A percentile compares a stretch with the other conserved stretches of the same genome.
Evolutionary conservation across 2,888 invertebrate genomes (phyloP).

Genomic region (Amiota communis): DNA sequence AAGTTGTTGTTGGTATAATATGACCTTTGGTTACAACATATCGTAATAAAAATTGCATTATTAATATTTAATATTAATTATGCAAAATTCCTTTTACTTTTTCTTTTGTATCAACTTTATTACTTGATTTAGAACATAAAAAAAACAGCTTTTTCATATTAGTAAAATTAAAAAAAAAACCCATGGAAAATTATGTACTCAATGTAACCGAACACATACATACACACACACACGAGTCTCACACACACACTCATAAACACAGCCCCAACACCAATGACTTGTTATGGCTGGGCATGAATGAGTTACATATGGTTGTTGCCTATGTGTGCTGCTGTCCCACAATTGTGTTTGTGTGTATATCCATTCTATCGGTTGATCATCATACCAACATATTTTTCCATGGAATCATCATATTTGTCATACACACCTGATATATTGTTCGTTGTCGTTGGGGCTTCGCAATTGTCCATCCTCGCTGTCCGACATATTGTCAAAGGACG

Average conservation of each 20-base stretch:
- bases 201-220: slow-evolving; percentile 32
- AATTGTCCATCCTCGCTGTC: slow-evolving; percentile 89
- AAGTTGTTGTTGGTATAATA: background rate
- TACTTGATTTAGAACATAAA: background rate
- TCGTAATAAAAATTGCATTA: slow-evolving; percentile 12
- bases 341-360: slow-evolving; percentile 47
- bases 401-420: slow-evolving; percentile 50
- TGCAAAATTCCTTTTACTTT: slow-evolving; percentile 18
- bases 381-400: slow-evolving; percentile 56
- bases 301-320: slow-evolving; percentile 28
- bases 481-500: slow-evolving; percentile 65
- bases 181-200: slow-evolving; percentile 42
- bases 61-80: background rate
- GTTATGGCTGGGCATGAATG: slow-evolving; percentile 7
- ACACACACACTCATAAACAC: slow-evolving; percentile 10
- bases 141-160: slow-evolving; percentile 33
- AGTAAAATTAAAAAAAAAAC: slow-evolving; percentile 30
- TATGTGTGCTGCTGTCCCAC: slow-evolving; percentile 8
- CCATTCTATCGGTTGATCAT: slow-evolving; percentile 52
- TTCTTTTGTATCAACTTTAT: slow-evolving; percentile 23
- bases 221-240: slow-evolving; percentile 28
- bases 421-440: slow-evolving; percentile 75
- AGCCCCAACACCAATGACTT: background rate
- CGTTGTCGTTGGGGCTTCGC: slow-evolving; percentile 79
- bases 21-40: slow-evolving; percentile 2